phyloP scores from a whole-genome alignment of 2,113 vertebrate genomes.

The Gopherus evgoodei region DNA sequence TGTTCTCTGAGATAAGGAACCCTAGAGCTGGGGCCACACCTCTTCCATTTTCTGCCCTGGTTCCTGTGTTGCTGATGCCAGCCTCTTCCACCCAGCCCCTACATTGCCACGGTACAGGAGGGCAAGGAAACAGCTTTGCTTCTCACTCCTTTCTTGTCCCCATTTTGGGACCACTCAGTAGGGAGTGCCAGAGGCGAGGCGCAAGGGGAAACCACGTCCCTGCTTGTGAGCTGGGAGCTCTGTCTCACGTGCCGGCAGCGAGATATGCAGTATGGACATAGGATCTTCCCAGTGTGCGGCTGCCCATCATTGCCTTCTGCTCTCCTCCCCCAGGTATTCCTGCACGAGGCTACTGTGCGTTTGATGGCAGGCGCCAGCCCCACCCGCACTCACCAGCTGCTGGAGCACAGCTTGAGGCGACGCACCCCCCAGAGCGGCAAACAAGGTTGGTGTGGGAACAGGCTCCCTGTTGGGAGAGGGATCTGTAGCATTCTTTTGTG shows the following conservation, averaged over 20 bases:
- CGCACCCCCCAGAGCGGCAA: conserved; percentile 77
- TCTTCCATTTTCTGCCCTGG: not conserved
- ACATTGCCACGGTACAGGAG: too few species aligned
- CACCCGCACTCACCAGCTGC: conserved; percentile 95
- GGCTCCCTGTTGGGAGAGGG: not conserved
- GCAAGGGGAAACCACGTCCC: not conserved
- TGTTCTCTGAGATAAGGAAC: not conserved
- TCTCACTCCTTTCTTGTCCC: not conserved
- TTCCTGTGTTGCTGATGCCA: not conserved
- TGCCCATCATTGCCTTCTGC: not conserved
- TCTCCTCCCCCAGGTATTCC: conserved; percentile 86
- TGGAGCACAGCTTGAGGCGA: conserved; percentile 94
- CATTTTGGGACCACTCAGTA: not conserved
- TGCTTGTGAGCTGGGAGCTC: not conserved
- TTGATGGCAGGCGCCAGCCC: conserved; percentile 98
- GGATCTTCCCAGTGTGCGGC: fast-evolving
- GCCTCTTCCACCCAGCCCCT: not conserved
- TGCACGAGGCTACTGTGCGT: conserved; percentile 96
- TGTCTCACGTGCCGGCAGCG: fast-evolving
- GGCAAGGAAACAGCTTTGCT: not conserved
- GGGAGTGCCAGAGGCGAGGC: conserved; percentile 6
- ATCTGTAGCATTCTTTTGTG: not conserved
- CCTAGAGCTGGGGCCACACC: not conserved
- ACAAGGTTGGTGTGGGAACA: conserved; percentile 67
- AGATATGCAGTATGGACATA: not conserved